These are phyloP conservation scores for Temnothorax rugatulus DNA, from an alignment of 2,888 invertebrate genomes.

Conservation along the genomic window DNA sequence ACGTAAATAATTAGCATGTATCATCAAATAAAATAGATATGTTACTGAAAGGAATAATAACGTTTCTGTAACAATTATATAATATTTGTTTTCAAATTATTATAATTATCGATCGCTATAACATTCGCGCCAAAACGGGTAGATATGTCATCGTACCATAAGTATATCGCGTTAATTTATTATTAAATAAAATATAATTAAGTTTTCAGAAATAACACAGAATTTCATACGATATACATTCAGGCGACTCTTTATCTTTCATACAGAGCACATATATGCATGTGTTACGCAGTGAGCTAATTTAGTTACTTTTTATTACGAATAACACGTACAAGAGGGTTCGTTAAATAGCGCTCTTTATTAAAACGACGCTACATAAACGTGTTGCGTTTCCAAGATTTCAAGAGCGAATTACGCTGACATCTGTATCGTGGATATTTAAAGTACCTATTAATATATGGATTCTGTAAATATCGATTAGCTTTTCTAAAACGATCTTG, in stretches of 20 bases:
- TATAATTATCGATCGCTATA: conserved; percentile 9
- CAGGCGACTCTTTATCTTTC: conserved; percentile 10
- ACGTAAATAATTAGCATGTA: neutral
- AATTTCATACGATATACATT: conserved; percentile 6
- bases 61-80: conserved; percentile 25
- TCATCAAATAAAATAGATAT: neutral
- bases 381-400: conserved; percentile 7
- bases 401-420: neutral
- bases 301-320: conserved; percentile 42
- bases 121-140: conserved; percentile 15
- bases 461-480: neutral
- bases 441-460: neutral
- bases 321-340: conserved; percentile 28
- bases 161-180: conserved; percentile 19
- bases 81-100: conserved; percentile 36
- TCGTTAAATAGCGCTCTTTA: conserved; percentile 39
- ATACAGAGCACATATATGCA: neutral
- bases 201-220: conserved; percentile 48
- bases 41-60: conserved; percentile 15
- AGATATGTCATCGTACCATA: neutral
- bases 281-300: conserved; percentile 15
- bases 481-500: neutral
- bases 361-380: conserved; percentile 18
- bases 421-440: neutral
- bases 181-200: conserved; percentile 58